Percentiles rank a stretch among this genome's conserved stretches.
phyloP scores from a whole-genome alignment of 2,888 invertebrate species.

The Lamellibrachia satsuma region DNA sequence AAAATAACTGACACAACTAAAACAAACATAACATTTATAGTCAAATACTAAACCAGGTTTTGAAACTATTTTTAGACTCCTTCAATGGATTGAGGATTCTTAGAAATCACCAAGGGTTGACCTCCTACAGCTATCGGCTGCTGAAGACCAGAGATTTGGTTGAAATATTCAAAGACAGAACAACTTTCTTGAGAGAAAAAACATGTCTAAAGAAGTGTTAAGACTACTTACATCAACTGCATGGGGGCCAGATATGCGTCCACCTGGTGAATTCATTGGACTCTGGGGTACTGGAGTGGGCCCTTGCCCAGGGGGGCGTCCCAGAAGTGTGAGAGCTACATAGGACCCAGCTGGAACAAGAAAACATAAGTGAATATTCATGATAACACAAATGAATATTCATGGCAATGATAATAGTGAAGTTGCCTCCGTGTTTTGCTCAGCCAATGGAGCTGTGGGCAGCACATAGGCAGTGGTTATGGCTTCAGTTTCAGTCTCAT shows the following conservation, averaged over 20 bases:
- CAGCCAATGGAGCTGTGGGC: background rate
- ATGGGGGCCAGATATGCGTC: slow-evolving; percentile 65
- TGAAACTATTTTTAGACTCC: background rate
- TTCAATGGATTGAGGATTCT: no score
- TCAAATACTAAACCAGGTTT: background rate
- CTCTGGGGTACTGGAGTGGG: slow-evolving; percentile 22
- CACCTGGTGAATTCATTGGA: slow-evolving; percentile 34
- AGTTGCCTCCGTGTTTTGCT: background rate
- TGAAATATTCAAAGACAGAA: no score
- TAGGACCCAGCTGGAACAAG: slow-evolving; percentile 67
- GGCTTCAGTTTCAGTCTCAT: no score
- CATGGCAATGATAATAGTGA: background rate
- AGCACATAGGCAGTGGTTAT: no score
- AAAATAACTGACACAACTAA: background rate
- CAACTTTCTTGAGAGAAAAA: no score
- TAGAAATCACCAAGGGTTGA: no score
- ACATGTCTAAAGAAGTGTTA: background rate
- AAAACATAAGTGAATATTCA: slow-evolving; percentile 22
- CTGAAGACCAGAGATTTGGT: no score
- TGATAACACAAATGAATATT: background rate
- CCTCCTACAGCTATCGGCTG: no score
- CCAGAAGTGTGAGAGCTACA: slow-evolving; percentile 68
- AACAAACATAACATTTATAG: background rate
- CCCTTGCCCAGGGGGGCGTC: slow-evolving; percentile 53
- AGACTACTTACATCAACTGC: slow-evolving; percentile 80